Conservation (phyloP, 2,888 invertebrate genomes). For the Polyploca ridens region DNA sequence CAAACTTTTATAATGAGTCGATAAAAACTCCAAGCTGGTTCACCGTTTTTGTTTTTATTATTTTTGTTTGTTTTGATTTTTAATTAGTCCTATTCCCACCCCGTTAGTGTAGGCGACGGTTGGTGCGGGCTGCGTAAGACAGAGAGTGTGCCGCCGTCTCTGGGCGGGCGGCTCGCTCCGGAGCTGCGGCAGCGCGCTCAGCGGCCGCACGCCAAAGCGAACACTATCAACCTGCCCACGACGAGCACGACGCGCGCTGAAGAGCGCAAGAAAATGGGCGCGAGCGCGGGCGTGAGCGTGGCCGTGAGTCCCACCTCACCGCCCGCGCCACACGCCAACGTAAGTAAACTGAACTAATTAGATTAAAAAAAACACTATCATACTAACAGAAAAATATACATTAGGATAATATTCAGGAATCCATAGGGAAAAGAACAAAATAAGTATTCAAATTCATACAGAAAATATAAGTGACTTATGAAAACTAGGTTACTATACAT, state of each 20-base stretch:
- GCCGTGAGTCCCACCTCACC: conserved; percentile 72
- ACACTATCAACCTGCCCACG: conserved; percentile 86
- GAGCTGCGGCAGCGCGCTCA: conserved; percentile 68
- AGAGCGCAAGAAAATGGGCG: conserved; percentile 61
- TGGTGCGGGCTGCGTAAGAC: conserved; percentile 76
- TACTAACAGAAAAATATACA: too few relatives aligned
- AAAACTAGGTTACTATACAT: too few relatives aligned
- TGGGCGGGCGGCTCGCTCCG: conserved; percentile 64
- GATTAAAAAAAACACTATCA: too few relatives aligned
- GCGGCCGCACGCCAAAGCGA: conserved; percentile 80
- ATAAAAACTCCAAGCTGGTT: conserved; percentile 49
- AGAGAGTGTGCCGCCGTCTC: conserved; percentile 72
- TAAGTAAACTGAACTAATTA: conserved; percentile 63
- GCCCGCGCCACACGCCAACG: conserved; percentile 63
- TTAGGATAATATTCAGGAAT: too few relatives aligned
- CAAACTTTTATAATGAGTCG: neutral
- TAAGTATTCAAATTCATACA: too few relatives aligned
- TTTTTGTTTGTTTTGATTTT: conserved; percentile 51
- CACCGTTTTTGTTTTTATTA: conserved; percentile 55
- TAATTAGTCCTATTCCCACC: conserved; percentile 61
- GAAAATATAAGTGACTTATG: too few relatives aligned
- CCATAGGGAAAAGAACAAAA: too few relatives aligned
- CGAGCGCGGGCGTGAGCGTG: conserved; percentile 38
- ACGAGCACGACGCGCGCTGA: conserved; percentile 67
- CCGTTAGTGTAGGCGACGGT: conserved; percentile 66